Evolutionary conservation across 2,113 vertebrate species (phyloP).

Genomic region (Emydura subglobosa): DNA sequence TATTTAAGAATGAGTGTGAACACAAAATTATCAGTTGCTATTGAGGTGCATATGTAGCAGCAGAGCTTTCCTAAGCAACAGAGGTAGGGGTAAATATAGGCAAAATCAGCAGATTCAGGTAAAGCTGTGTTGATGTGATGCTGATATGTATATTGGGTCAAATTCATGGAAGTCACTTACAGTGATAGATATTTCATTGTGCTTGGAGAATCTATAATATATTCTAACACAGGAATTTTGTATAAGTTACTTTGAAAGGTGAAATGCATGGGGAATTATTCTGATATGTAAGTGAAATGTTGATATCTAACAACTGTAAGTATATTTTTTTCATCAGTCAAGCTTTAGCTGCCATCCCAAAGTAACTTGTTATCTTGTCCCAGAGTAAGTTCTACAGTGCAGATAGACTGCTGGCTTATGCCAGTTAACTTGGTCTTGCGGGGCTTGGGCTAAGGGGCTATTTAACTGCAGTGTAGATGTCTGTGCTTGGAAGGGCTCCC

Average conservation of each 20-base stretch:
- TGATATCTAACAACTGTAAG: neutral
- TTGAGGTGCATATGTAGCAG: slow-evolving; percentile 41
- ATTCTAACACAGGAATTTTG: slow-evolving; percentile 25
- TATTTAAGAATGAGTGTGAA: slow-evolving; percentile 36
- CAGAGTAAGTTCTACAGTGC: neutral
- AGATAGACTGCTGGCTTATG: neutral
- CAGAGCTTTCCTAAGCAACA: slow-evolving; percentile 13
- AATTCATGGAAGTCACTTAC: rapidly evolving
- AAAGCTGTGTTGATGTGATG: neutral
- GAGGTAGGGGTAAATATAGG: slow-evolving; percentile 4
- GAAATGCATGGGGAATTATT: neutral
- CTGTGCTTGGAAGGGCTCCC: neutral
- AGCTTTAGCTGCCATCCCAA: neutral
- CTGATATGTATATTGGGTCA: neutral
- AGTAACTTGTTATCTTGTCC: neutral
- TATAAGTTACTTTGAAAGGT: slow-evolving; percentile 38
- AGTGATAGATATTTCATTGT: neutral
- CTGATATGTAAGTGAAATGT: neutral
- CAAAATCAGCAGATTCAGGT: neutral
- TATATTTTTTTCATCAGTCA: neutral
- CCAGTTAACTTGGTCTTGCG: neutral
- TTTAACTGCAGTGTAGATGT: neutral
- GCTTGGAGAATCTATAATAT: rapidly evolving
- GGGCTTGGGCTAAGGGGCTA: neutral
- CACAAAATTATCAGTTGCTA: slow-evolving; percentile 44